phyloP scores from a whole-genome alignment of 2,888 invertebrate species.

The Trachelus stipa region DNA sequence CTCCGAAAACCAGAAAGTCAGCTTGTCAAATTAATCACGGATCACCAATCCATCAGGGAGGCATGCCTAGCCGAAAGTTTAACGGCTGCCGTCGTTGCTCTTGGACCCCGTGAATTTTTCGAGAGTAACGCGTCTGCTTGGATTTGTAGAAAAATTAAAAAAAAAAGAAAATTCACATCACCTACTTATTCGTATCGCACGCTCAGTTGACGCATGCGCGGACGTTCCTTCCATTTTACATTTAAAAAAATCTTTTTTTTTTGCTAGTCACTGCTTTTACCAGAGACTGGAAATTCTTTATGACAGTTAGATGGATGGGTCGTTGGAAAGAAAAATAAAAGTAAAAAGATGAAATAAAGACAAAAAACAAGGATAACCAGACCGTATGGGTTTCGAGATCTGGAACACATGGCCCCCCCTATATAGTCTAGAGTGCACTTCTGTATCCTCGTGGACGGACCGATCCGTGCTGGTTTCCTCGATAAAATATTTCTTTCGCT shows the following conservation, averaged over 20 bases:
- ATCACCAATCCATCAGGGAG: slow-evolving; percentile 66
- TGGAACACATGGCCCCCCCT: background rate
- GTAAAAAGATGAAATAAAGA: background rate
- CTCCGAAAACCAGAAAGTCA: slow-evolving; percentile 66
- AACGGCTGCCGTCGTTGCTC: background rate
- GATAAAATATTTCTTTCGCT: background rate
- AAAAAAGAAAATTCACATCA: background rate
- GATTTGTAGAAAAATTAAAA: background rate
- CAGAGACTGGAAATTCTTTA: background rate
- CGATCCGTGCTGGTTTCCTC: background rate
- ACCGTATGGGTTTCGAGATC: background rate
- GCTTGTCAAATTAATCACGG: slow-evolving; percentile 68
- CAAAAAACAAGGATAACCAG: background rate
- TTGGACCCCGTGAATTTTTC: background rate
- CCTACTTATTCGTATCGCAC: background rate
- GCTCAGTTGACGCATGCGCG: background rate
- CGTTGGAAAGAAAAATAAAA: background rate
- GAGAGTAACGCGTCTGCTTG: background rate
- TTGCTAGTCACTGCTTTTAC: background rate
- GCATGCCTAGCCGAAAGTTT: slow-evolving; percentile 56
- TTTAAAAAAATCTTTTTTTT: background rate
- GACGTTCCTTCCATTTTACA: background rate
- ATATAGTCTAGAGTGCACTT: background rate
- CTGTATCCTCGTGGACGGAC: background rate
- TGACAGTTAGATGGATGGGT: background rate